phyloP scores from a whole-genome alignment of 2,888 invertebrate genomes.

The Aricia artaxerxes region DNA sequence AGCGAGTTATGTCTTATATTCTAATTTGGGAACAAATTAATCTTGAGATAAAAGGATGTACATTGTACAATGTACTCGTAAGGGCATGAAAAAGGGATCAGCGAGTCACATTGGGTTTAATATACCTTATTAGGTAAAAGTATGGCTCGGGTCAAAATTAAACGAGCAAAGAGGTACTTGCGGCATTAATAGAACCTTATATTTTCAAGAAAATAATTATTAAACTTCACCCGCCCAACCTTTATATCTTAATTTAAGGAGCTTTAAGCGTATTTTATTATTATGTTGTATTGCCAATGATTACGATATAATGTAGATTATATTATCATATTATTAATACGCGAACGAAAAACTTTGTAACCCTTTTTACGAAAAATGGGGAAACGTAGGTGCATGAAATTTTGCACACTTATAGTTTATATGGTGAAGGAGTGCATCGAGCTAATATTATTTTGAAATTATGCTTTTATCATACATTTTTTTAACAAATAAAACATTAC shows the following conservation, averaged over 20 bases:
- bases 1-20: background rate
- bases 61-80: background rate
- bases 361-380: no score
- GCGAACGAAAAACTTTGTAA: no score
- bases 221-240: background rate
- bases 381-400: no score
- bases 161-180: slow-evolving; percentile 15
- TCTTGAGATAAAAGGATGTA: slow-evolving; percentile 4
- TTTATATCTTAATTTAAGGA: background rate
- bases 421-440: no score
- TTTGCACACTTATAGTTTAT: no score
- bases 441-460: no score
- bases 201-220: slow-evolving; percentile 7
- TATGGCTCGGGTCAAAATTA: slow-evolving; percentile 20
- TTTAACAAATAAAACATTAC: no score
- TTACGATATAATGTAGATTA: background rate
- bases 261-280: background rate
- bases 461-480: no score
- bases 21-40: background rate
- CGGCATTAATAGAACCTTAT: slow-evolving; percentile 10
- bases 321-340: no score
- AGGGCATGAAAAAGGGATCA: slow-evolving; percentile 11
- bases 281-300: background rate
- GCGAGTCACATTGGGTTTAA: slow-evolving; percentile 1
- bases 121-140: slow-evolving; percentile 17